These are phyloP conservation scores for Amiota mariae DNA, from an alignment of 2,888 invertebrate species.

Conservation along the genomic window DNA sequence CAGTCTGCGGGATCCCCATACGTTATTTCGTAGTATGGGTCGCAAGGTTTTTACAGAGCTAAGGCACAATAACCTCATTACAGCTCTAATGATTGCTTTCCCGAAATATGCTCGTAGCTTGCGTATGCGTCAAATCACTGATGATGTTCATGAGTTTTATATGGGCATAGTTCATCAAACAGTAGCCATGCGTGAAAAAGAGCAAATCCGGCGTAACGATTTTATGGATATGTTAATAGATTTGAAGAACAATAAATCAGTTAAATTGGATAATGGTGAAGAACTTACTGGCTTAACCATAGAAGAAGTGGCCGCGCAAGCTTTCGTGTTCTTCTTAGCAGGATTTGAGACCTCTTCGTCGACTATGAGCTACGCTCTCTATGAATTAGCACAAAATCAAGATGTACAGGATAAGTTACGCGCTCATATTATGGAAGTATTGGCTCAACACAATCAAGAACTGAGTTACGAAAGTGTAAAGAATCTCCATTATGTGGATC, in stretches of 20 bases:
- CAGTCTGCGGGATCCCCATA: conserved; percentile 64
- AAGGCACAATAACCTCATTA: conserved; percentile 35
- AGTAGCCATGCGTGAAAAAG: conserved; percentile 67
- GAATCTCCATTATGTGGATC: conserved; percentile 74
- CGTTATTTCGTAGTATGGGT: conserved; percentile 61
- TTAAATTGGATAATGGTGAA: conserved; percentile 38
- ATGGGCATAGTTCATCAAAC: conserved; percentile 68
- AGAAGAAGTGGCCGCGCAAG: conserved; percentile 75
- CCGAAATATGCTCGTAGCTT: conserved; percentile 45
- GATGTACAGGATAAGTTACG: conserved; percentile 73
- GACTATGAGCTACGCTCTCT: conserved; percentile 74
- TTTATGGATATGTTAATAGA: conserved; percentile 75
- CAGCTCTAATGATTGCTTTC: conserved; percentile 38
- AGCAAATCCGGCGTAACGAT: conserved; percentile 72
- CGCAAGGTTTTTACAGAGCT: conserved; percentile 41
- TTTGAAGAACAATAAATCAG: conserved; percentile 55
- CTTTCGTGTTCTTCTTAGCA: conserved; percentile 75
- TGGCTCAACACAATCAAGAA: conserved; percentile 67
- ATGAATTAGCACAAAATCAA: conserved; percentile 74
- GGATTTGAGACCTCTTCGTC: conserved; percentile 76
- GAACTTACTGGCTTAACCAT: conserved; percentile 56
- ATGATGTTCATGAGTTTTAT: conserved; percentile 65
- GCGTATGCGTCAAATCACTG: conserved; percentile 43
- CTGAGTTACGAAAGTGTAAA: conserved; percentile 70
- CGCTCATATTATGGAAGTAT: conserved; percentile 71